phyloP scores from a whole-genome alignment of 2,113 vertebrate species.

The Gadus chalcogrammus region DNA sequence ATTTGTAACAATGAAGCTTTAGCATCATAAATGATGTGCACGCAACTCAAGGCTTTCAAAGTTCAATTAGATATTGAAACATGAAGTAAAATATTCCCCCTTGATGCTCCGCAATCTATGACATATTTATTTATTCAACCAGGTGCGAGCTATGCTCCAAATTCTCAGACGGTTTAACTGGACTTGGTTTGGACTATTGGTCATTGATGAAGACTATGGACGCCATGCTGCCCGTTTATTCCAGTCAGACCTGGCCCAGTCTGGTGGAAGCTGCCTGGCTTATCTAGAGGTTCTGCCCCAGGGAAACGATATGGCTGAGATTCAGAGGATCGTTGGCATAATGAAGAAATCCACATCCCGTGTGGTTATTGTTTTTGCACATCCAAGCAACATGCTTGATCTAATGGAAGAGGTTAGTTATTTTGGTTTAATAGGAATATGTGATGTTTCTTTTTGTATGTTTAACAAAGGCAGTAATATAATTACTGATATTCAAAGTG shows the following conservation, averaged over 20 bases:
- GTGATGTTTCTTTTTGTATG: neutral
- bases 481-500: neutral
- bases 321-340: conserved; percentile 31
- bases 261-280: conserved; percentile 44
- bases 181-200: conserved; percentile 48
- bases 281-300: conserved; percentile 51
- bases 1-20: neutral
- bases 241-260: conserved; percentile 29
- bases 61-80: neutral
- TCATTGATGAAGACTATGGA: conserved; percentile 59
- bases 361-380: neutral
- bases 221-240: conserved; percentile 44
- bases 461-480: neutral
- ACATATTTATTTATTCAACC: neutral
- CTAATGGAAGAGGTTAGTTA: conserved; percentile 37
- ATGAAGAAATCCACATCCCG: conserved; percentile 17
- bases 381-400: conserved; percentile 30
- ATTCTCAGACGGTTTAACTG: neutral
- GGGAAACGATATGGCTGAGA: conserved; percentile 30
- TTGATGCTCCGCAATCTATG: neutral
- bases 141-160: conserved; percentile 2
- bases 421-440: neutral
- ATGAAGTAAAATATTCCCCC: neutral
- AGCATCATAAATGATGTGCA: neutral
- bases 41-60: no score